Base-by-base conservation (phyloP, 2,797 vertebrate genomes). In the Lepilemur septentrionalis region DNA sequence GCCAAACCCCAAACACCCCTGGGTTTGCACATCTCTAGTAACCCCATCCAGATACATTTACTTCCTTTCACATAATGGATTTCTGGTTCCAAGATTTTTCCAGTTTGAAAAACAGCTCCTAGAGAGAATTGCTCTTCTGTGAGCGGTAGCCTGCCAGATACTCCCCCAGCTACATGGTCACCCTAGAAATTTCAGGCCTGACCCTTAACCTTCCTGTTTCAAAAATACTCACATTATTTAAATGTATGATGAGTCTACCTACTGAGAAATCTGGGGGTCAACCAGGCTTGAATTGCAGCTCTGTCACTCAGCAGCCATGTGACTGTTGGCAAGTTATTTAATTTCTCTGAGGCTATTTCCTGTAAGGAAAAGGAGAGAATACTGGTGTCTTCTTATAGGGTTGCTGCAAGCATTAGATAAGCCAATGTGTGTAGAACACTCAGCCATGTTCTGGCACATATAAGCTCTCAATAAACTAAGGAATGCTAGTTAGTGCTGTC, bases 41-140 rank as follows among this genome's bases (percentile, higher is more conserved):
- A 97, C 88, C 94, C 81, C 79, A 89, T 97, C 93, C 93, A 96
- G 93, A 96, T 92, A 94, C 81, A 93, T 83, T 96, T 91, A 89
- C 87, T 97, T 93, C 92, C 84, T 97, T 93, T 93, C 87, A 93
- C 81, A 92, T 63, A 90, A 87, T 86, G 52, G 89, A 94, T 92
- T 93, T 92, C 88, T 97, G 57, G 57, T 91, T 96, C 95, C 97
- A 94, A 91, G 73, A 70, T 76, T 93, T 80, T 85, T 92, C 89
- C 90, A 83, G 30, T 63, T 94, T 88, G 90, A 72, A 96, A 96
- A 97, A 94, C 90, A 96, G 20, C 63, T 86, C 46, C 32, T 79
- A 67, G n/a, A 86, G 63, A 95, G 69, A 91, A 67, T 63, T 67
- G 67, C 22, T 88, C 20, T 82, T 92, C 70, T 76, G 65, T 80